A percentile compares a stretch with the other conserved stretches of the same genome.
Evolutionary conservation across 1,140 invertebrate species (phyloP).

Genomic region (Cyclina sinensis): DNA sequence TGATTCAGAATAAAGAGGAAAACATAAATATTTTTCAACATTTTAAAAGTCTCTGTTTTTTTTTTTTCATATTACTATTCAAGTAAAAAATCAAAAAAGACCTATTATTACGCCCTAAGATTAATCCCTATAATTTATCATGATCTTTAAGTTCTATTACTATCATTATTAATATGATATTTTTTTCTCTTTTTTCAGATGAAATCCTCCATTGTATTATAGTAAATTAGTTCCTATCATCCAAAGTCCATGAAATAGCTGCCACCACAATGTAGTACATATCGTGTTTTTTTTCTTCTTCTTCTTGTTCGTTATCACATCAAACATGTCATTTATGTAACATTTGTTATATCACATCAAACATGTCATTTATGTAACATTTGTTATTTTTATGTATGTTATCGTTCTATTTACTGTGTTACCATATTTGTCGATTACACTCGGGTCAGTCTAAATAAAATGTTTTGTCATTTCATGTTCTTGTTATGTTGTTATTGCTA

Average conservation of each 20-base stretch:
- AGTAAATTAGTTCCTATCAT: constrained; percentile 6
- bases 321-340: constrained; percentile 23
- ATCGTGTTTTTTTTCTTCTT: too few species aligned
- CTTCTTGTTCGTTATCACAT: background rate
- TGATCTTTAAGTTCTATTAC: too few species aligned
- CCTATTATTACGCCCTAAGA: too few species aligned
- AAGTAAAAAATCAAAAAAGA: too few species aligned
- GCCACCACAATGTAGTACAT: constrained; percentile 42
- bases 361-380: constrained; percentile 32
- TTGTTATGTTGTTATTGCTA: background rate
- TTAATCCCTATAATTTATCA: too few species aligned
- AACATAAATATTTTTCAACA: too few species aligned
- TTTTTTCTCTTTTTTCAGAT: constrained; percentile 11
- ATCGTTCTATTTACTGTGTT: background rate
- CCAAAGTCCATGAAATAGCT: constrained; percentile 31
- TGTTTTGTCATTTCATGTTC: constrained; percentile 24
- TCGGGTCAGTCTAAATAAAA: constrained; percentile 50
- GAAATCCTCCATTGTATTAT: constrained; percentile 38
- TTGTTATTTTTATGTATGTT: background rate
- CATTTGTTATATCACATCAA: background rate
- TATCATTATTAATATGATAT: too few species aligned
- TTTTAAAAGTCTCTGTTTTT: too few species aligned
- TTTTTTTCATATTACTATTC: too few species aligned
- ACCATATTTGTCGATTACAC: constrained; percentile 31
- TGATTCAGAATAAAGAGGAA: too few species aligned